A percentile compares a stretch with the other conserved stretches of the same genome.
Evolutionary conservation across 2,888 invertebrate genomes (phyloP).

Genomic region (Ennomos fuscantarius): DNA sequence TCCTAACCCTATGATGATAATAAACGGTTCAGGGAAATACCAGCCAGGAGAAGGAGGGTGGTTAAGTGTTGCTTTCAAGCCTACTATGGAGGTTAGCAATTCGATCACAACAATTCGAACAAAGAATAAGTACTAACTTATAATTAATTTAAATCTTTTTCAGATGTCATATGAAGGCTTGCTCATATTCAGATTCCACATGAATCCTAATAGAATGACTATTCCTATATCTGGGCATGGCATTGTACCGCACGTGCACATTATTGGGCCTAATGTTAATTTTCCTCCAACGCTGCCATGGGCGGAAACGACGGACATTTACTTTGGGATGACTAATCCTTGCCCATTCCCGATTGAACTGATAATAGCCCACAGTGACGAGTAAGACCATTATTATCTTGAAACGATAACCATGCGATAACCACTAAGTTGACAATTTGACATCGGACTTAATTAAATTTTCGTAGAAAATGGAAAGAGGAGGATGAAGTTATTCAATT

Average conservation of each 20-base stretch:
- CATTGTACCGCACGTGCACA: slow-evolving; percentile 78
- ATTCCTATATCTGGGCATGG: slow-evolving; percentile 83
- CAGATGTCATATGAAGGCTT: slow-evolving; percentile 74
- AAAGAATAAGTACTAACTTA: too few species aligned
- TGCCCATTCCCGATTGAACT: slow-evolving; percentile 88
- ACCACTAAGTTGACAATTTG: background rate
- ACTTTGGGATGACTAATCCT: slow-evolving; percentile 86
- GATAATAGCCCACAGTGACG: slow-evolving; percentile 88
- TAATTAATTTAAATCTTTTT: slow-evolving; percentile 15
- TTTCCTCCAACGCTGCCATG: slow-evolving; percentile 88
- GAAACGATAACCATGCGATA: background rate
- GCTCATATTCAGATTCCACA: slow-evolving; percentile 76
- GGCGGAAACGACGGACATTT: slow-evolving; percentile 83
- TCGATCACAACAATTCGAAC: background rate
- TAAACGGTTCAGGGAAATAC: slow-evolving; percentile 75
- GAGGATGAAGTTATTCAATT: slow-evolving; percentile 73
- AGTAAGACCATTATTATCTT: slow-evolving; percentile 68
- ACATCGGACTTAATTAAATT: background rate
- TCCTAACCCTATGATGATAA: slow-evolving; percentile 62
- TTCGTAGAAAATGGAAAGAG: slow-evolving; percentile 68
- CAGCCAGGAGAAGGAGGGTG: slow-evolving; percentile 78
- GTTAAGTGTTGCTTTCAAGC: slow-evolving; percentile 85
- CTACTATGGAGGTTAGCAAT: slow-evolving; percentile 70
- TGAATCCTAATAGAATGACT: slow-evolving; percentile 76
- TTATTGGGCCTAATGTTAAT: slow-evolving; percentile 77